Evolutionary conservation across 2,888 invertebrate genomes (phyloP).

Genomic region (Panzeria rudis): DNA sequence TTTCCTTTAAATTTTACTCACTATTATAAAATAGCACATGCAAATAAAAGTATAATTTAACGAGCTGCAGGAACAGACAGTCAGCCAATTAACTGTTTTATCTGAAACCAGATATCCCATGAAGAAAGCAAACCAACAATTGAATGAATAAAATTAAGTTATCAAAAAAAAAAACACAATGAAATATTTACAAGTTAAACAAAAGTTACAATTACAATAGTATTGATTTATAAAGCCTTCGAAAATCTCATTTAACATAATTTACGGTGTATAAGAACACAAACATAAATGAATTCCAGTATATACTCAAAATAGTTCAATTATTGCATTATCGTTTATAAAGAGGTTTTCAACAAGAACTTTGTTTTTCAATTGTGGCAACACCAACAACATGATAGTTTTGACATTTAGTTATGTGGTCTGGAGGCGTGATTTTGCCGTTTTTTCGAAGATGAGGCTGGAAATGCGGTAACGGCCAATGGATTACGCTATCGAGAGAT

Average conservation of each 20-base stretch:
- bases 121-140: background rate
- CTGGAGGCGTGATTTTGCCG: too few relatives aligned
- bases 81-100: conserved; percentile 9
- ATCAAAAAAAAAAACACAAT: background rate
- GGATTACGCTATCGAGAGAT: too few relatives aligned
- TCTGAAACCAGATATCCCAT: background rate
- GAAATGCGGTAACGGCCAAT: too few relatives aligned
- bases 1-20: background rate
- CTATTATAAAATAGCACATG: background rate
- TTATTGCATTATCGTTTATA: conserved; percentile 28
- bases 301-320: conserved; percentile 1
- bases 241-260: background rate
- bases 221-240: background rate
- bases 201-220: conserved; percentile 12
- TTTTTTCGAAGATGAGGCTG: too few relatives aligned
- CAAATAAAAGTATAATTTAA: background rate
- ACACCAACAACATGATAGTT: too few relatives aligned
- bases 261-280: background rate
- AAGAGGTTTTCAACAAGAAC: too few relatives aligned
- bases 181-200: conserved; percentile 1
- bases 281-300: background rate
- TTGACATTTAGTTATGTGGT: too few relatives aligned
- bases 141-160: background rate
- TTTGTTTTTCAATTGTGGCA: too few relatives aligned
- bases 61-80: background rate